phyloP scores from a whole-genome alignment of 2,113 vertebrate species.

The Myotis lucifugus region DNA sequence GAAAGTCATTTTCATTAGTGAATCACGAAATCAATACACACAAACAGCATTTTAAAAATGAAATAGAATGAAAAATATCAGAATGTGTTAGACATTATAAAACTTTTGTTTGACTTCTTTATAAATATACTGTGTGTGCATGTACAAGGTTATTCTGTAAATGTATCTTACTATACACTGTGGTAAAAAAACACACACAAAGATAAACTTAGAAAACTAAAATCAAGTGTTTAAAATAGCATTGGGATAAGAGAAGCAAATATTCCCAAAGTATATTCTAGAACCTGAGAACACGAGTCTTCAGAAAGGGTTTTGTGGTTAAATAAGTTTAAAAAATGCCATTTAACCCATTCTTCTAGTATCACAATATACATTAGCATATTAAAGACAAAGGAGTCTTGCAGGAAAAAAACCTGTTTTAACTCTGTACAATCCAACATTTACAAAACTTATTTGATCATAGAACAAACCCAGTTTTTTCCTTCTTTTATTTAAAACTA shows the following conservation, averaged over 20 bases:
- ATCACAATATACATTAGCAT: background rate
- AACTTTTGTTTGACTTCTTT: background rate
- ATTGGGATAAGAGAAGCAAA: background rate
- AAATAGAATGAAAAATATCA: conserved; percentile 12
- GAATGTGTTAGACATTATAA: background rate
- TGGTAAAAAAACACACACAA: background rate
- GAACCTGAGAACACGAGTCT: background rate
- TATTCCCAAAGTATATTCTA: background rate
- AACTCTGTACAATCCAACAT: background rate
- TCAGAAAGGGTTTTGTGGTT: background rate
- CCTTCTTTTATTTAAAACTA: background rate
- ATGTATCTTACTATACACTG: background rate
- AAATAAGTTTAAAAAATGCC: background rate
- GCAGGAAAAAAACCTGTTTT: background rate
- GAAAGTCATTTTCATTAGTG: background rate
- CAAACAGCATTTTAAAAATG: conserved; percentile 11
- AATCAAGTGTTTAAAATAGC: background rate
- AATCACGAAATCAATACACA: background rate
- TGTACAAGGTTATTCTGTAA: background rate
- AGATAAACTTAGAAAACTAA: conserved; percentile 42
- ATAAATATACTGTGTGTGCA: background rate
- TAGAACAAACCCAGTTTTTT: background rate
- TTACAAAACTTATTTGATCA: conserved; percentile 12
- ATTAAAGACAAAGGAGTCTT: background rate
- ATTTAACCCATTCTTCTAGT: conserved; percentile 19